Base-by-base conservation (phyloP, 2,888 invertebrate genomes). In the Carterocephalus palaemon region DNA sequence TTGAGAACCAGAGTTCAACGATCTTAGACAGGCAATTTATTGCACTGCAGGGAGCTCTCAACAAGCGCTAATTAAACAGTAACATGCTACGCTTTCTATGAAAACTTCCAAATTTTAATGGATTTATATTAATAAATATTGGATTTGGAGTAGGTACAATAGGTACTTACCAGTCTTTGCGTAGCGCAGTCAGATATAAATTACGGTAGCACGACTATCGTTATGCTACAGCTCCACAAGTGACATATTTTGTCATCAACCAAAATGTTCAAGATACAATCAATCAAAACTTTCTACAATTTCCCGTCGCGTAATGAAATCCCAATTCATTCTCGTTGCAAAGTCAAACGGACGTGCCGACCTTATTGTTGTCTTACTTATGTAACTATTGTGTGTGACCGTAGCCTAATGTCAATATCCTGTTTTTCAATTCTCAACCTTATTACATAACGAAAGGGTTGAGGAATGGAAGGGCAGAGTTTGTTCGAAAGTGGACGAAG, bases 341-440 rank as follows among this genome's bases (percentile, higher is more conserved):
- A 52, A 50, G 52, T 51, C 47, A 58, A 57, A 59, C 34, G 76
- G 78, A 78, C 68, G 67, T 74, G 62, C 59, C 60, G 68, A 66
- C 69, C 72, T 67, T 69, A 70, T 67, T 70, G 66, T 60, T 59
- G 65, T 66, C 54, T 63, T 59, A 61, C 67, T 67, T 63, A 63
- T 53, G 48, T 57, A 58, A 70, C 64, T 60, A 68, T 70, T 63
- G 63, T 64, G n/a, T 63, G 63, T 65, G 56, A 48, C 43, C 26
- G 23, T 36, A 33, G 52, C 52, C 49, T 56, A 54, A 41, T 48
- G 47, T 43, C 34, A 43, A 51, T n/a, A n/a, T n/a, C n/a, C n/a
- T n/a, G n/a, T n/a, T n/a, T n/a, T n/a, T 1, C 15, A 13, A n/a
- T 10, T 34, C 29, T 34, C 23, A 15, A 23, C 43, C 17, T n/a